phyloP scores from a whole-genome alignment of 2,113 vertebrate species.

The Lichenostomus cassidix region DNA sequence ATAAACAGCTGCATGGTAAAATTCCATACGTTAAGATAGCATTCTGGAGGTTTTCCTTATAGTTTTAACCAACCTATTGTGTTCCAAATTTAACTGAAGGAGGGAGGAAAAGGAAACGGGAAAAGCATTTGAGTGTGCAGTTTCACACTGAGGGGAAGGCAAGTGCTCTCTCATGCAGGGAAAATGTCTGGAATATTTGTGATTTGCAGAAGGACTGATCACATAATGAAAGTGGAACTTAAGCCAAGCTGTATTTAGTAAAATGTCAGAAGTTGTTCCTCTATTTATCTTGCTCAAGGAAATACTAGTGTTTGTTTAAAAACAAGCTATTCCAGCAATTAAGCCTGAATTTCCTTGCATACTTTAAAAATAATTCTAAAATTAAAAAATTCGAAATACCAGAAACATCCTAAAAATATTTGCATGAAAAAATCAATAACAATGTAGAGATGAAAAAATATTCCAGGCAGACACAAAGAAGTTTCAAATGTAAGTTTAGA shows the following conservation, averaged over 20 bases:
- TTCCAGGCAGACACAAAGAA: background rate
- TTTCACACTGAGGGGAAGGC: background rate
- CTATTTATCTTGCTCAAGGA: background rate
- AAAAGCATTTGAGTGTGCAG: conserved; percentile 9
- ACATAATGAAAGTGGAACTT: background rate
- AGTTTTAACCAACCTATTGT: conserved; percentile 27
- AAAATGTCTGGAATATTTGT: conserved; percentile 4
- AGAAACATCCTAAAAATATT: background rate
- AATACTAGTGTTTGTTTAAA: background rate
- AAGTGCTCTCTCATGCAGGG: background rate
- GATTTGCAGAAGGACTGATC: background rate
- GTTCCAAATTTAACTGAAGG: conserved; percentile 28
- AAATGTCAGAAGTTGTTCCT: background rate
- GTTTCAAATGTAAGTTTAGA: background rate
- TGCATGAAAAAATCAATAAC: background rate
- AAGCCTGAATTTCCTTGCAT: background rate
- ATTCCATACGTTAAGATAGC: background rate
- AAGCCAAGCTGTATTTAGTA: conserved; percentile 3
- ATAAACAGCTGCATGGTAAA: conserved; percentile 38
- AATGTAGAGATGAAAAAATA: background rate
- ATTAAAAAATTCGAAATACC: background rate
- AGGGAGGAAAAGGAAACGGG: conserved; percentile 21
- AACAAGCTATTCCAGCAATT: background rate
- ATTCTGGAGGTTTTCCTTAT: conserved; percentile 8
- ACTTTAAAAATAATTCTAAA: background rate